phyloP scores from a whole-genome alignment of 1,140 invertebrate species.

The Drosophila nasuta region DNA sequence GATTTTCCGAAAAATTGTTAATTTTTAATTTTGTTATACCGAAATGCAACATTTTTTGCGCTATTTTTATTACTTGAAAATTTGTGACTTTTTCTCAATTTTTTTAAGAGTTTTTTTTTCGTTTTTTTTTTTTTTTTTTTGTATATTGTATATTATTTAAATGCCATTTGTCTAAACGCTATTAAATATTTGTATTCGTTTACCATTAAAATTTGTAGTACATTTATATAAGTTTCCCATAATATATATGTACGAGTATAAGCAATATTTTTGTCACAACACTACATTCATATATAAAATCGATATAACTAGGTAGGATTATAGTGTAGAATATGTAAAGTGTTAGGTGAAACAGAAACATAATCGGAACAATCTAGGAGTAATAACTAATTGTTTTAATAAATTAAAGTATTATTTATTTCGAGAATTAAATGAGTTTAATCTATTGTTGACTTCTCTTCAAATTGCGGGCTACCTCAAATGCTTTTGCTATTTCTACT shows the following conservation, averaged over 20 bases:
- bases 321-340: constrained; percentile 36
- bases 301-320: constrained; percentile 66
- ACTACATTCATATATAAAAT: constrained; percentile 82
- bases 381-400: constrained; percentile 1
- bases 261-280: constrained; percentile 69
- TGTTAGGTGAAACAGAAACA: constrained; percentile 21
- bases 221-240: constrained; percentile 68
- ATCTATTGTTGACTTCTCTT: not conserved
- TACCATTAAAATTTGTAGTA: constrained; percentile 75
- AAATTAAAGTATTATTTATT: constrained; percentile 1
- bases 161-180: constrained; percentile 73
- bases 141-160: constrained; percentile 62
- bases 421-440: not conserved
- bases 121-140: constrained; percentile 10
- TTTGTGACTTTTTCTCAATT: constrained; percentile 61
- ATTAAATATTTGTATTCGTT: constrained; percentile 81
- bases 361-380: not conserved
- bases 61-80: constrained; percentile 77
- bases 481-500: constrained; percentile 49
- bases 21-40: constrained; percentile 35
- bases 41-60: constrained; percentile 61
- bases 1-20: constrained; percentile 73
- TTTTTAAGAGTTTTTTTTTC: constrained; percentile 14
- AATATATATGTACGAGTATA: constrained; percentile 37
- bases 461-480: constrained; percentile 27